Evolutionary conservation across 2,888 invertebrate genomes (phyloP), one percentile per base, ranked within the genome.

Genomic region (Lepetodrilus schrolli): DNA sequence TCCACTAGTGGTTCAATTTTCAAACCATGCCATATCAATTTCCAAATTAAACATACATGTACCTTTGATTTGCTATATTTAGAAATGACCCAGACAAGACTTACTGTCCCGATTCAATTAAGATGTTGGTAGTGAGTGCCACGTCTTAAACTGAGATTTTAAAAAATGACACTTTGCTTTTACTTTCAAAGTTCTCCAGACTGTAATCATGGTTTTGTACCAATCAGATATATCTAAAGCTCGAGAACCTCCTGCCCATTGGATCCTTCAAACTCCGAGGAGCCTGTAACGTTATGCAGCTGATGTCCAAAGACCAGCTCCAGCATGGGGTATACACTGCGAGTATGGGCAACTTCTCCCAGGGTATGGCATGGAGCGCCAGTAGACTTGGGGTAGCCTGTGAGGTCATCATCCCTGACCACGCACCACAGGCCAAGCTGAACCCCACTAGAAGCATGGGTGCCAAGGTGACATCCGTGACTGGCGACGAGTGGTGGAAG

Each of bases 331-430:
- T 89, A 0, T 87, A 83, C 72, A 88, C 88, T n/a, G 84, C 86
- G 5, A 89, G 89, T 77, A 85, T 86, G 4, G 89, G 89, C 0
- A 89, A 89, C 73, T 89, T 89, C 78, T 88, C 88, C 4, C 87
- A 86, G 75, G 88, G 87, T 10, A 74, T 88, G 30, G 83, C 89
- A 13, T 86, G 84, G 82, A 82, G 78, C 73, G 82, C 85, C 8
- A 74, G 75, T 30, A 74, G 82, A 50, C 69, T 79, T 20, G 78
- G 77, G 1, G 68, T 86, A 8, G 75, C 81, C 0, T 88, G 88
- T 72, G 74, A 84, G n/a, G 80, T 87, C 4, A 47, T 87, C n/a
- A 84, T 85, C 8, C 88, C 87, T 17, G 85, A 86, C 21, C 79
- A 84, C 69, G 86, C 86, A 7, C 85, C 86, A 0, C 73, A 80